Percentiles rank a stretch among this genome's conserved stretches.
Evolutionary conservation across 1,140 invertebrate species (phyloP).

Genomic region (Semibalanus balanoides): DNA sequence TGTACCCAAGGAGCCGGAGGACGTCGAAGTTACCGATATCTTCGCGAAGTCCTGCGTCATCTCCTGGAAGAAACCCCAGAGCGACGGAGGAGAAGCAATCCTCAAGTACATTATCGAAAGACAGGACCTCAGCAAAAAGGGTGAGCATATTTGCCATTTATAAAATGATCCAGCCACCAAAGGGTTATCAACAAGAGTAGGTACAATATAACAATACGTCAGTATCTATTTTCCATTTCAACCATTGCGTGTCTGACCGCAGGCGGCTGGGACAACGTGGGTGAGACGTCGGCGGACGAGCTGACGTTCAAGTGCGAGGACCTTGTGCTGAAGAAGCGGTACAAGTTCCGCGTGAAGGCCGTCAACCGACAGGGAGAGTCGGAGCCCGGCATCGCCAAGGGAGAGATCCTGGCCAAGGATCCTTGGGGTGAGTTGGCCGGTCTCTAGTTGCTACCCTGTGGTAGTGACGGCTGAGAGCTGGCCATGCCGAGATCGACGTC

Average conservation of each 20-base stretch:
- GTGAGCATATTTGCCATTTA: slow-evolving; percentile 27
- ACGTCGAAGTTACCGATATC: slow-evolving; percentile 80
- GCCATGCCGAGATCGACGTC: too few relatives aligned
- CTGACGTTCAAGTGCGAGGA: slow-evolving; percentile 34
- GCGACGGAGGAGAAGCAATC: slow-evolving; percentile 84
- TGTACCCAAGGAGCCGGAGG: slow-evolving; percentile 67
- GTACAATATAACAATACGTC: too few relatives aligned
- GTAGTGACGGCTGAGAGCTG: too few relatives aligned
- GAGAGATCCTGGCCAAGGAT: slow-evolving; percentile 85
- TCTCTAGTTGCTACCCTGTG: too few relatives aligned
- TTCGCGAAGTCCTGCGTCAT: slow-evolving; percentile 84
- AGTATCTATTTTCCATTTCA: not conserved
- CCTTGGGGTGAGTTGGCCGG: slow-evolving; percentile 64
- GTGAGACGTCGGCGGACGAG: slow-evolving; percentile 20
- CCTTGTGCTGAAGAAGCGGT: slow-evolving; percentile 62
- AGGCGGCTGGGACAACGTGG: slow-evolving; percentile 21
- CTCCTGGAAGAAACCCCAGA: slow-evolving; percentile 76
- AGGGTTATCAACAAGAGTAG: too few relatives aligned
- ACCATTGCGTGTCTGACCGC: not conserved
- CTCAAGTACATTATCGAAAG: slow-evolving; percentile 87
- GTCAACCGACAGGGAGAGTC: slow-evolving; percentile 40
- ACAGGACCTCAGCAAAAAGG: slow-evolving; percentile 74
- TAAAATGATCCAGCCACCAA: too few relatives aligned
- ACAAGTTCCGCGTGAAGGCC: slow-evolving; percentile 41
- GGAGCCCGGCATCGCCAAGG: slow-evolving; percentile 71